Evolutionary conservation across 2,113 vertebrate genomes (phyloP).

Genomic region (Turdus rufiventris): DNA sequence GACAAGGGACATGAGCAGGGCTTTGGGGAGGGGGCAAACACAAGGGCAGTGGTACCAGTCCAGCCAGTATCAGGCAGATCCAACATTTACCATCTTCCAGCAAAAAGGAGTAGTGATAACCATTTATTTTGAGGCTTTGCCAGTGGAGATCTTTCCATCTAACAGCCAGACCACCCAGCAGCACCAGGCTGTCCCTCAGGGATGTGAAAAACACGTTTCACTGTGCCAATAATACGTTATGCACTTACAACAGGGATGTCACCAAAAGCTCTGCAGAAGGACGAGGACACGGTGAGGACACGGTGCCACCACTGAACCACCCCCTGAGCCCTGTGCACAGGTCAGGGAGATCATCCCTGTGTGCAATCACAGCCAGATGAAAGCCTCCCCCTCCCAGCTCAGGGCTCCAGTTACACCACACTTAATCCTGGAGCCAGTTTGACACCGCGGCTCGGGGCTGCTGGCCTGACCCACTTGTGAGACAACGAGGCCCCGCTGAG

Average conservation of each 20-base stretch:
- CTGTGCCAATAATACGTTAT: too few species aligned
- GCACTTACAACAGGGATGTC: not conserved
- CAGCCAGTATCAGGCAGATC: accelerated
- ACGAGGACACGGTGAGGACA: accelerated
- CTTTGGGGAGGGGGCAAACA: not conserved
- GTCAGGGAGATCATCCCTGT: not conserved
- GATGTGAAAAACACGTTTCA: too few species aligned
- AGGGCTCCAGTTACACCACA: constrained; percentile 38
- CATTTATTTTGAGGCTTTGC: not conserved
- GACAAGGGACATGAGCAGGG: not conserved
- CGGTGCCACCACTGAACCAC: accelerated
- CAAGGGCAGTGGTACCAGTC: not conserved
- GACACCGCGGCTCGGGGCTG: not conserved
- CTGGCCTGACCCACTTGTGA: constrained; percentile 1
- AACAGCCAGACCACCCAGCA: not conserved
- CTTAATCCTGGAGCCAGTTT: constrained; percentile 1
- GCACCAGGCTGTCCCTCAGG: not conserved
- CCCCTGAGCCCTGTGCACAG: not conserved
- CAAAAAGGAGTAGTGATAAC: not conserved
- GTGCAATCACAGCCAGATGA: not conserved
- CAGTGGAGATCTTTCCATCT: not conserved
- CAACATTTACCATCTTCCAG: too few species aligned
- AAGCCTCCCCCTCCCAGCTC: not conserved
- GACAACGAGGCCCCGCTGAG: constrained; percentile 6
- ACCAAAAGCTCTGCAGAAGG: not conserved